phyloP scores from a whole-genome alignment of 1,140 invertebrate genomes.

The Aplysia californica region DNA sequence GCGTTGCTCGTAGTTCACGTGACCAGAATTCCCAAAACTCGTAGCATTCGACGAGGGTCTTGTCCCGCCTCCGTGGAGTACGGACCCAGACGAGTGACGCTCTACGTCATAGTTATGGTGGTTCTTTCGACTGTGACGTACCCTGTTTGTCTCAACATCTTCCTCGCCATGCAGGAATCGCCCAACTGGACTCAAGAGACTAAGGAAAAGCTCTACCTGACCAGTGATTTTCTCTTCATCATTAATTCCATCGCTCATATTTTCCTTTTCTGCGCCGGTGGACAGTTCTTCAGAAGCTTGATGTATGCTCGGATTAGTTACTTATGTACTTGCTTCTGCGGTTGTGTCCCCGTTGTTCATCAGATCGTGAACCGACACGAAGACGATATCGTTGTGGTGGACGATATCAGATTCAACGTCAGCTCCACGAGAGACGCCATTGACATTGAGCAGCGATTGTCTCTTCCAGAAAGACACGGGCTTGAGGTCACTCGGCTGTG shows the following conservation, averaged over 20 bases:
- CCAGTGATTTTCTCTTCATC: slow-evolving; percentile 20
- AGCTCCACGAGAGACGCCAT: slow-evolving; percentile 2
- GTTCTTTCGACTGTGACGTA: slow-evolving; percentile 12
- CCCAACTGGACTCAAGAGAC: slow-evolving; percentile 11
- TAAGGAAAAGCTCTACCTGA: slow-evolving; percentile 6
- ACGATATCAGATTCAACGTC: slow-evolving; percentile 6
- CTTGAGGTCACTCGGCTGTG: background rate
- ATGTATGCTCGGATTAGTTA: slow-evolving; percentile 8
- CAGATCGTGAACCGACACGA: background rate
- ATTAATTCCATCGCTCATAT: slow-evolving; percentile 20
- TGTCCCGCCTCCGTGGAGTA: background rate
- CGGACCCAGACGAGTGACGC: slow-evolving; percentile 8
- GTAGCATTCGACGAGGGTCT: background rate
- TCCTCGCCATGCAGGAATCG: slow-evolving; percentile 15
- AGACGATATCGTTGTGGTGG: slow-evolving; percentile 3
- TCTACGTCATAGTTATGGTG: slow-evolving; percentile 19
- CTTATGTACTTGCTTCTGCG: slow-evolving; percentile 5
- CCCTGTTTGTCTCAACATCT: slow-evolving; percentile 15
- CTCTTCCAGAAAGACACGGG: background rate
- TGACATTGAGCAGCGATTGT: background rate
- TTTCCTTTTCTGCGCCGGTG: slow-evolving; percentile 12
- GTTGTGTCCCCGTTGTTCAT: background rate
- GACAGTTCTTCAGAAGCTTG: slow-evolving; percentile 13
- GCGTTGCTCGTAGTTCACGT: slow-evolving; percentile 10
- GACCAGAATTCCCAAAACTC: slow-evolving; percentile 4